Evolutionary conservation across 2,888 invertebrate genomes (phyloP).

Genomic region (Trypoxylon attenuatum): DNA sequence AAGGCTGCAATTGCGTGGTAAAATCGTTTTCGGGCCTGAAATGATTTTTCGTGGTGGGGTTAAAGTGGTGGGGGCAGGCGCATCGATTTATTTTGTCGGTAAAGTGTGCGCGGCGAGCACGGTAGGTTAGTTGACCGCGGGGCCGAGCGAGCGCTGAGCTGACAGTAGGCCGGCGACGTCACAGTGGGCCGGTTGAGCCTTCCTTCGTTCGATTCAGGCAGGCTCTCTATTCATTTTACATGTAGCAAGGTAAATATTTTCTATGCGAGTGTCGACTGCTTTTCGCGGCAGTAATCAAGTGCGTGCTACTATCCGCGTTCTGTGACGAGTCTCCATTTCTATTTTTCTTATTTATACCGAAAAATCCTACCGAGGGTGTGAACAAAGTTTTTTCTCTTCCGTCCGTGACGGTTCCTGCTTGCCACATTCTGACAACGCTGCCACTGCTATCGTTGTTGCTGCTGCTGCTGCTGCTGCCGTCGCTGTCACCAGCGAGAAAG

Average conservation of each 20-base stretch:
- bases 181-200: conserved; percentile 76
- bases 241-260: conserved; percentile 75
- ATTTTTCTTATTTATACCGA: neutral
- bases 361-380: conserved; percentile 8
- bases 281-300: conserved; percentile 24
- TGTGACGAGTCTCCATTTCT: neutral
- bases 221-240: conserved; percentile 74
- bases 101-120: conserved; percentile 63
- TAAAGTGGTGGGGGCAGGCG: conserved; percentile 21
- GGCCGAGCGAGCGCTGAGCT: conserved; percentile 75
- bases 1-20: conserved; percentile 4
- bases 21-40: conserved; percentile 24
- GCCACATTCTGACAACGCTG: neutral
- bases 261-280: conserved; percentile 50
- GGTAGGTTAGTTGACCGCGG: conserved; percentile 75
- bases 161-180: conserved; percentile 78
- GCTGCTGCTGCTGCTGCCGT: conserved; percentile 4
- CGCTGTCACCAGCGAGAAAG: conserved; percentile 7
- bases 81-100: conserved; percentile 59
- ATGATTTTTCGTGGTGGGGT: conserved; percentile 44
- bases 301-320: conserved; percentile 28
- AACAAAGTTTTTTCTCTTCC: conserved; percentile 20
- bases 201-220: conserved; percentile 73
- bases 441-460: neutral
- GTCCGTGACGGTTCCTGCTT: conserved; percentile 17